Conservation (phyloP, 2,113 vertebrate genomes). For the Hyla sarda region DNA sequence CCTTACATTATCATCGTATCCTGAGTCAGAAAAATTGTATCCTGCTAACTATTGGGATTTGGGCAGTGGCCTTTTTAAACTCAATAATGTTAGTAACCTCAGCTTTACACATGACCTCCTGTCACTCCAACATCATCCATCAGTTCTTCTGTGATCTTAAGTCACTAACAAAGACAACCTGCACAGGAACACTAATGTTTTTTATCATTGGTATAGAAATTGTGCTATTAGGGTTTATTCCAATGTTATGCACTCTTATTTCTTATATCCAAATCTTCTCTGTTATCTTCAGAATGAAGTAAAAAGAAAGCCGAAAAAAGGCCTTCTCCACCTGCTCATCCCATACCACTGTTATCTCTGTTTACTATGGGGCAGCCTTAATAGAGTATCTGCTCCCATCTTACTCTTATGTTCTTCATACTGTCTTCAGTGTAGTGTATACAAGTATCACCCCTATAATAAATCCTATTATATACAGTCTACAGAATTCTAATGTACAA, state of each 20-base stretch:
- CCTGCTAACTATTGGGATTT: not conserved
- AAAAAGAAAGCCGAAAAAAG: not conserved
- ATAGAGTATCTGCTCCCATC: constrained; percentile 44
- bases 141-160: constrained; percentile 11
- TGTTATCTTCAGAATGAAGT: not conserved
- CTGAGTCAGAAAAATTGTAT: not conserved
- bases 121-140: constrained; percentile 3
- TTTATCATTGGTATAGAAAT: not conserved
- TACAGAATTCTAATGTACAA: constrained; percentile 3
- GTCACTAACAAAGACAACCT: not conserved
- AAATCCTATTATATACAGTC: constrained; percentile 35
- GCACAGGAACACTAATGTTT: not conserved
- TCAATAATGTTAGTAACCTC: not conserved
- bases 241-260: not conserved
- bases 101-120: not conserved
- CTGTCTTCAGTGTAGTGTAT: not conserved
- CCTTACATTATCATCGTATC: constrained; percentile 10
- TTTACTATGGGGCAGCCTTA: not conserved
- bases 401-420: not conserved
- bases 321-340: constrained; percentile 3
- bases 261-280: not conserved
- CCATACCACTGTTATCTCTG: not conserved
- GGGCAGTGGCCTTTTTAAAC: not conserved
- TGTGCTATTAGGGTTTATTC: not conserved
- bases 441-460: not conserved